Conservation (phyloP, 2,888 invertebrate genomes). For the Acleris emargana region DNA sequence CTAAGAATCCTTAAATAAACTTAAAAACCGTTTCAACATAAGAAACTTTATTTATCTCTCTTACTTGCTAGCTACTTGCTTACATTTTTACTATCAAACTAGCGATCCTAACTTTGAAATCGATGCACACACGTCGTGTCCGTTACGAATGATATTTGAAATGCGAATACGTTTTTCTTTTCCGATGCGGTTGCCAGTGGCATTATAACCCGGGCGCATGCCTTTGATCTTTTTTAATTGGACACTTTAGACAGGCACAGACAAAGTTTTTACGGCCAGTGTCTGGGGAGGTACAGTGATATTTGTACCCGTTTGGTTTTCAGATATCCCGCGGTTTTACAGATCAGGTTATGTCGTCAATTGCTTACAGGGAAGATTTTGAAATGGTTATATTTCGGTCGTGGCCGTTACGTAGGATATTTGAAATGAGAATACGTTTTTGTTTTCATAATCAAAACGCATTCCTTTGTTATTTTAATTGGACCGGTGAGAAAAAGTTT, state of each 20-base stretch:
- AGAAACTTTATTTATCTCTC: no score
- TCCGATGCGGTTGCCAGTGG: constrained; percentile 2
- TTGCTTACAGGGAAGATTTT: no score
- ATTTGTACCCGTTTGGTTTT: no score
- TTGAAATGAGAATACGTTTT: constrained; percentile 12
- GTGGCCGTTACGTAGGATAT: constrained; percentile 24
- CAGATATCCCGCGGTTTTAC: no score
- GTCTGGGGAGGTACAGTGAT: no score
- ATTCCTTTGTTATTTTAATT: constrained; percentile 1
- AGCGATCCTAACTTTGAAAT: constrained; percentile 2
- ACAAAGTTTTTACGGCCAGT: no score
- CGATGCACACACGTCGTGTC: constrained; percentile 12
- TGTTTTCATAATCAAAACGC: not conserved
- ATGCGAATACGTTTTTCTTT: constrained; percentile 8
- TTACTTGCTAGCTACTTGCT: no score
- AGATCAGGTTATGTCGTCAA: no score
- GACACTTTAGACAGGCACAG: not conserved
- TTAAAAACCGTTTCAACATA: no score
- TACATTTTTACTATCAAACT: not conserved
- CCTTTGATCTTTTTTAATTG: constrained; percentile 14
- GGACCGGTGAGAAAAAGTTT: not conserved
- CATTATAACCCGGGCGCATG: constrained; percentile 1
- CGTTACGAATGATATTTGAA: constrained; percentile 27
- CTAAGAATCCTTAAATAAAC: no score
- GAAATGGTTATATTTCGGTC: not conserved